Conservation (phyloP, 1,140 invertebrate species). For the Eriocheir sinensis region DNA sequence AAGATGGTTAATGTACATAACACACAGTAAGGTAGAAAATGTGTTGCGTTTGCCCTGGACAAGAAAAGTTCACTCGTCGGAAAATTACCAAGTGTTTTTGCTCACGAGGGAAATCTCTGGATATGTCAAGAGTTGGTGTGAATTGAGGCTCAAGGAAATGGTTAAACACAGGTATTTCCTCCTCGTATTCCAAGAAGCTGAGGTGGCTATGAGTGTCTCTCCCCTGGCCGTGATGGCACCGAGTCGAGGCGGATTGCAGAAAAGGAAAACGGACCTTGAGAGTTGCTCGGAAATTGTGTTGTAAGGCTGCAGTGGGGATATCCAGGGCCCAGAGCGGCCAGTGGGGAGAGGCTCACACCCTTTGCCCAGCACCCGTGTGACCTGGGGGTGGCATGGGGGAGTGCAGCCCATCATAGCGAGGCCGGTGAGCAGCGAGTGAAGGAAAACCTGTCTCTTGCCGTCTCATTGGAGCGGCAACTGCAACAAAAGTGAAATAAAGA, state of each 20-base stretch:
- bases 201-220: background rate
- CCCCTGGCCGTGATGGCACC: background rate
- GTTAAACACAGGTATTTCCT: background rate
- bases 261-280: slow-evolving; percentile 23
- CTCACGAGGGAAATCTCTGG: background rate
- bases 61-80: background rate
- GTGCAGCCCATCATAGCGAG: no score
- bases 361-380: no score
- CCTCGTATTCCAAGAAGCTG: background rate
- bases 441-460: background rate
- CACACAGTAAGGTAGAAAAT: background rate
- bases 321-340: background rate
- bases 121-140: background rate
- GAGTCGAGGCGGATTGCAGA: background rate
- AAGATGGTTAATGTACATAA: background rate
- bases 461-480: background rate
- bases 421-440: no score
- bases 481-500: background rate
- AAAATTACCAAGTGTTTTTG: background rate
- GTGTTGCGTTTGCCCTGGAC: background rate
- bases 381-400: no score
- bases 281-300: background rate
- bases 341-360: no score
- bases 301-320: background rate
- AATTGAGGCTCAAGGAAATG: background rate